Evolutionary conservation across 2,888 invertebrate species (phyloP), one percentile per base, ranked within the genome.

Genomic region (Bembecia ichneumoniformis): DNA sequence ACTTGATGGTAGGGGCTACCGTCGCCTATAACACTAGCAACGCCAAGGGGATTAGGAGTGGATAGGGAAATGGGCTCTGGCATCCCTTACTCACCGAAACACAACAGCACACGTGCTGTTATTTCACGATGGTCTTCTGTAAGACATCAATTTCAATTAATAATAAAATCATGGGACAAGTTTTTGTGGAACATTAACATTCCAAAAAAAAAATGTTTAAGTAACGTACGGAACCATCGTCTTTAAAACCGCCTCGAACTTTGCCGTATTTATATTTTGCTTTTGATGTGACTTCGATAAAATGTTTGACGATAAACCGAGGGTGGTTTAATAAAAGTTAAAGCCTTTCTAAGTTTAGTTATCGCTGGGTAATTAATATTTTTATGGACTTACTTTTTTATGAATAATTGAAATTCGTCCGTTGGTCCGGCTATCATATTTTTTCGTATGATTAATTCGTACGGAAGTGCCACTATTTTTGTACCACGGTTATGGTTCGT

Each of bases 311-410:
- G 66, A 64, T 66, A 64, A 67, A 59, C 52, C 54, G 52, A 40
- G 62, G 58, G 59, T 58, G 54, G 55, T 64, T 65, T 68, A 64
- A 66, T 65, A 61, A 64, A 64, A 63, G 60, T 52, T 56, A 65
- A 68, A 64, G 55, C 57, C 58, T 60, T 61, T 64, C 62, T 59
- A 56, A 62, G 61, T 63, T 62, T 58, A 71, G 66, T 78, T 79
- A 79, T 78, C 76, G 71, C 54, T 47, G 64, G 16, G 11, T 79
- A 78, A 79, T 80, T 78, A 79, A 75, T 77, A 77, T 71, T 80
- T 78, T 79, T 74, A 77, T 71, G 63, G 64, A 62, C 60, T 61
- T 55, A 56, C 40, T 40, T 40, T 44, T 44, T 44, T 44, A 17
- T 34, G 46, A 45, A 52, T 49, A 56, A 56, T 58, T 53, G 51